These are phyloP conservation scores for Amblyjoppa proteus DNA, from an alignment of 2,888 invertebrate genomes.

Conservation along the genomic window DNA sequence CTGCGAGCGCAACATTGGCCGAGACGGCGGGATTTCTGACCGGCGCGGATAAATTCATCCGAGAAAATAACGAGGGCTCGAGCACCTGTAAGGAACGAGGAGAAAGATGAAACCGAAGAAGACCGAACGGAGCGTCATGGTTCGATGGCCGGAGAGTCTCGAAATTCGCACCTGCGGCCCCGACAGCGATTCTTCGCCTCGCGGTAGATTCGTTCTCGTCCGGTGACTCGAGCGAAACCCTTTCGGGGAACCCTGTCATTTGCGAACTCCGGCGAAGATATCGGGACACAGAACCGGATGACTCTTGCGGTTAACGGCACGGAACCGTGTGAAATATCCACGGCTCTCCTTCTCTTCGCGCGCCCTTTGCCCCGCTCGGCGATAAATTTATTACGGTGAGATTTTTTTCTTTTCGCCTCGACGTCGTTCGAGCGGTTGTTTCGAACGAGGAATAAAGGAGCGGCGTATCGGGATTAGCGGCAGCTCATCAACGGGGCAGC, in stretches of 20 bases:
- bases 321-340: slow-evolving; percentile 43
- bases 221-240: slow-evolving; percentile 45
- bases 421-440: neutral
- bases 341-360: slow-evolving; percentile 1
- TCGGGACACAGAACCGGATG: slow-evolving; percentile 4
- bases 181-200: slow-evolving; percentile 44
- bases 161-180: slow-evolving; percentile 62
- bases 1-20: too few species aligned
- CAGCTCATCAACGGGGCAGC: too few species aligned
- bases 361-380: neutral
- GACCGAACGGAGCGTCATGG: slow-evolving; percentile 52
- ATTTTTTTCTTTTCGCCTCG: neutral
- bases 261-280: slow-evolving; percentile 20
- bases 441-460: neutral
- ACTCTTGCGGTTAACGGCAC: slow-evolving; percentile 32
- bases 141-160: slow-evolving; percentile 41
- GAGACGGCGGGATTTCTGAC: too few species aligned
- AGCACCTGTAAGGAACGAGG: slow-evolving; percentile 1
- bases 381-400: neutral
- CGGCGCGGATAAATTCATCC: neutral
- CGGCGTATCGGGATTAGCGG: too few species aligned
- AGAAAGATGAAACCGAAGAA: slow-evolving; percentile 33
- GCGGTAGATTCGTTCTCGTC: slow-evolving; percentile 12
- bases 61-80: neutral
- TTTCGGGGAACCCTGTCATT: slow-evolving; percentile 47